A percentile compares a stretch with the other conserved stretches of the same genome.
Conservation (phyloP, 2,113 vertebrate genomes). For the Nansenia antarctica region DNA sequence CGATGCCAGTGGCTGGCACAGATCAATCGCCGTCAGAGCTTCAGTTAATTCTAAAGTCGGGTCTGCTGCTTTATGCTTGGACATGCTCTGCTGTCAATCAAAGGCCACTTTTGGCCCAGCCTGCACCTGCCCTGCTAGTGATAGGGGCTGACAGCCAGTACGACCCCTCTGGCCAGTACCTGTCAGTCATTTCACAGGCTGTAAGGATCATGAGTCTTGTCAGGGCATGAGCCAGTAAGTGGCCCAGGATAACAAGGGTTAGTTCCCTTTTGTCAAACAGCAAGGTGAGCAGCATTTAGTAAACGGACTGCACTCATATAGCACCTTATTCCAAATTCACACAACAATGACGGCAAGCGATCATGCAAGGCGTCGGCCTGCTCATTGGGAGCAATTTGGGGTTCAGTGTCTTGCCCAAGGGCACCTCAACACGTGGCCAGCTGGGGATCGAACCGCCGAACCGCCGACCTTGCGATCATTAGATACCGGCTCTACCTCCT, state of each 20-base stretch:
- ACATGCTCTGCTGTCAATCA: slow-evolving; percentile 43
- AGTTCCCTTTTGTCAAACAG: slow-evolving; percentile 6
- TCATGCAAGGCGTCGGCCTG: too few relatives aligned
- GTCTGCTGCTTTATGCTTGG: slow-evolving; percentile 25
- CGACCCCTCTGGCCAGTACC: slow-evolving; percentile 6
- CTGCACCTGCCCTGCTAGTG: slow-evolving; percentile 41
- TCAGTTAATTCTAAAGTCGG: slow-evolving; percentile 49
- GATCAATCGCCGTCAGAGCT: slow-evolving; percentile 35
- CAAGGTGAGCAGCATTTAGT: too few relatives aligned
- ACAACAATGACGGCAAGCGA: too few relatives aligned
- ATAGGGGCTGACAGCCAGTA: slow-evolving; percentile 8
- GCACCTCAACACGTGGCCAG: too few relatives aligned
- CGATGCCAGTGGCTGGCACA: slow-evolving; percentile 30
- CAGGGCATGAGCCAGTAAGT: neutral
- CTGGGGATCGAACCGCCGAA: too few relatives aligned
- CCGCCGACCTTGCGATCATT: too few relatives aligned
- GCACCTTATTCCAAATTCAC: too few relatives aligned
- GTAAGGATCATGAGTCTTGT: neutral
- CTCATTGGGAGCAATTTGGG: too few relatives aligned
- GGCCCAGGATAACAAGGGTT: neutral
- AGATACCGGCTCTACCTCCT: too few relatives aligned
- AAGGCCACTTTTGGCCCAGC: slow-evolving; percentile 3
- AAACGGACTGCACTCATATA: too few relatives aligned
- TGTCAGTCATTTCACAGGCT: slow-evolving; percentile 18
- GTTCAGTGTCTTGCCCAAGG: too few relatives aligned